Evolutionary conservation across 1,140 invertebrate genomes (phyloP).

Genomic region (Hyles vespertilio): DNA sequence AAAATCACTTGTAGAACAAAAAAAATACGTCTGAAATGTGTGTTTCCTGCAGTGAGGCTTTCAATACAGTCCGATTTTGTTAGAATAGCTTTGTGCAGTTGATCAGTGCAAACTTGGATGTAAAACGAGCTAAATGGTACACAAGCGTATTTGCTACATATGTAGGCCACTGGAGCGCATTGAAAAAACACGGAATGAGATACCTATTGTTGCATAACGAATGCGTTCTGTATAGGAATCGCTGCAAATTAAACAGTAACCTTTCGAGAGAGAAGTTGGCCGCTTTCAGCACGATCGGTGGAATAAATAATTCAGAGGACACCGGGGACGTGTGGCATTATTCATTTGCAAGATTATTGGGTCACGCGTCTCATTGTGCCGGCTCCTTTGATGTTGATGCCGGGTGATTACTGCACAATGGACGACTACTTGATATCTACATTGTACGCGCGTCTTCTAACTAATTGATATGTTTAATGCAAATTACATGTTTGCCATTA

Average conservation of each 20-base stretch:
- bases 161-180: too few relatives aligned
- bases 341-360: conserved; percentile 28
- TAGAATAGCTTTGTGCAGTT: too few relatives aligned
- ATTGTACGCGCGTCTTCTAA: background rate
- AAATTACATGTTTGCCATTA: too few relatives aligned
- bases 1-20: too few relatives aligned
- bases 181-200: too few relatives aligned
- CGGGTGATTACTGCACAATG: conserved; percentile 15
- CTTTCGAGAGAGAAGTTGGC: conserved; percentile 10
- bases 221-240: background rate
- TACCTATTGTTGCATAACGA: conserved; percentile 3
- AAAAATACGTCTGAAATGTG: too few relatives aligned
- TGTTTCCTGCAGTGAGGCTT: too few relatives aligned
- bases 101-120: too few relatives aligned
- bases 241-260: conserved; percentile 8
- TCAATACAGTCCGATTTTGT: too few relatives aligned
- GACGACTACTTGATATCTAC: conserved; percentile 8
- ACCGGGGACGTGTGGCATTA: conserved; percentile 21
- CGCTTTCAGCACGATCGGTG: conserved; percentile 31
- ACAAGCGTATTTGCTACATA: too few relatives aligned
- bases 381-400: conserved; percentile 14
- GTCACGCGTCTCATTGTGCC: conserved; percentile 14
- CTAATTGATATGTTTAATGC: too few relatives aligned
- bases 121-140: too few relatives aligned
- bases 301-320: conserved; percentile 34